phyloP scores from a whole-genome alignment of 2,797 vertebrate species.

The Otus scops region DNA sequence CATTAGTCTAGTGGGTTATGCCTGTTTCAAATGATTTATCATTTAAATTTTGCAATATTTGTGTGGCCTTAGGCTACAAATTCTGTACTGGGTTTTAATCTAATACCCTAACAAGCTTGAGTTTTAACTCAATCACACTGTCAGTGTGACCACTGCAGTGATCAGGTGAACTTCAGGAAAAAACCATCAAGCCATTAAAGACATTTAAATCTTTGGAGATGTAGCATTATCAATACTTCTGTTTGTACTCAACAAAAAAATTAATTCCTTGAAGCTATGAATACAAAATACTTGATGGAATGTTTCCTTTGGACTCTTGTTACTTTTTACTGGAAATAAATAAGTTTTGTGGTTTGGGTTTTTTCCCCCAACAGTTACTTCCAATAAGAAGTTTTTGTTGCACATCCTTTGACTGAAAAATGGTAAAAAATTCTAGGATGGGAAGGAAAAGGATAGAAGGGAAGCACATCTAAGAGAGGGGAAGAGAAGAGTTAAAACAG shows the following conservation, averaged over 20 bases:
- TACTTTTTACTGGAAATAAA: neutral
- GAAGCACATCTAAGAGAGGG: neutral
- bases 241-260: neutral
- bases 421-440: neutral
- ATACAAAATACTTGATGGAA: neutral
- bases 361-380: neutral
- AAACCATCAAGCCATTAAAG: neutral
- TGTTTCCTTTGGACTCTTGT: neutral
- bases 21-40: constrained; percentile 8
- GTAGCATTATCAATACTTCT: neutral
- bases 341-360: neutral
- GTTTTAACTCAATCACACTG: neutral
- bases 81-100: neutral
- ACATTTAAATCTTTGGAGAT: neutral
- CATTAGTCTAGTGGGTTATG: neutral
- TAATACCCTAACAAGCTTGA: neutral
- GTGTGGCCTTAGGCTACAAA: neutral
- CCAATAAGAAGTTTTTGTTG: neutral
- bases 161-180: neutral
- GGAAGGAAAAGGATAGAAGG: neutral
- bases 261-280: neutral
- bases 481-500: neutral
- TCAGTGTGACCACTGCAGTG: neutral
- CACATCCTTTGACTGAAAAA: neutral
- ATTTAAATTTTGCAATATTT: constrained; percentile 21